Evolutionary conservation across 2,113 vertebrate species (phyloP), one percentile per base, ranked within the genome.

Genomic region (Gasterosteus aculeatus): DNA sequence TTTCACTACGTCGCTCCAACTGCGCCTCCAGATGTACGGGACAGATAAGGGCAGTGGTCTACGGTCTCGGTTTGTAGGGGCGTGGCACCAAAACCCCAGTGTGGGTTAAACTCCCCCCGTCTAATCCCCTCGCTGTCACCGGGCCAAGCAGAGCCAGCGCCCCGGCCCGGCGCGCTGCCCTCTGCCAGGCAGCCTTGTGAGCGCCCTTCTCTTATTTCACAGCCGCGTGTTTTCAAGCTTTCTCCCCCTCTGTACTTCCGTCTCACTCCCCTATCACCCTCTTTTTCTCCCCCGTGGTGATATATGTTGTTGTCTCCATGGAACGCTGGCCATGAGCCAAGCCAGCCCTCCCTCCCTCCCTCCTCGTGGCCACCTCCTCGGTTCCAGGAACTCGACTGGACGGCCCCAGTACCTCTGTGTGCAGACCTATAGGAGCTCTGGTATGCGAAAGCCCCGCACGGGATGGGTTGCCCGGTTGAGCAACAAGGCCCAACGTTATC

Each of bases 251-350:
- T 86, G 82, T 86, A 74, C 84, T 88, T 81, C 89, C 84, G 83
- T 85, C 87, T 86, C 81, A 67, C 66, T 81, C 75, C 51, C 62
- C 84, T 76, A 85, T 87, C 84, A 82, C 53, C 77, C 79, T 88
- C 82, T 82, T 82, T 63, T 76, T 85, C 83, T 83, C 81, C 80
- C 91, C 85, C 71, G 86, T 75, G 78, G 88, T 92, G 93, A 93
- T 93, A 93, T 93, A 94, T 91, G 91, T 92, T 92, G 92, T 93
- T 91, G 90, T 94, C 92, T 93, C 92, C 88, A 85, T 89, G 91
- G 91, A 94, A 90, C 83, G 59, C 89, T 88, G 85, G 88, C 88
- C 83, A 64, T 1, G 69, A 78, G 79, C 89, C 93, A 91, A 91
- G 80, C 57, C 75, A 88, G 71, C 80, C 56, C 56, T 18, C 84